Evolutionary conservation across 2,797 vertebrate genomes (phyloP), one percentile per base, ranked within the genome.

Genomic region (Enteromius argenteus): DNA sequence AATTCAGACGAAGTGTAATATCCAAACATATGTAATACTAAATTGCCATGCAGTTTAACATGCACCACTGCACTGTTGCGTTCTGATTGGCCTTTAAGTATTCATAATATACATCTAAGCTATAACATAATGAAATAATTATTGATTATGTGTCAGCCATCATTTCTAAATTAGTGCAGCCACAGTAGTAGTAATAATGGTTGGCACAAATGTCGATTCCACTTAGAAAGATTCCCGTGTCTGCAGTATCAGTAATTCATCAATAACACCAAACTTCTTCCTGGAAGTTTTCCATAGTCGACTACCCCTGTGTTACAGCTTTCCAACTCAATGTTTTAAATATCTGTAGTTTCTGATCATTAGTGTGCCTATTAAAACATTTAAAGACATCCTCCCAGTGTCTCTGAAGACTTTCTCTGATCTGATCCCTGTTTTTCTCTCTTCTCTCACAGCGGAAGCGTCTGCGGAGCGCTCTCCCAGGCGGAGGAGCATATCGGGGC

Each of bases 401-500:
- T 76, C n/a, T 81, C 9, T 58, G 23, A 58, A 72, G 51, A 32
- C 11, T 15, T 77, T 10, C 19, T 23, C 17, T 73, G 8, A n/a
- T 66, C 30, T 66, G 32, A 49, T 53, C 13, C 4, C 14, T 46
- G 6, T 17, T 62, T 42, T 62, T 17, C 53, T 84, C 8, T 69
- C 39, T 49, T 27, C 78, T 81, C 80, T 79, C 78, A 83, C 85
- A 89, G 27, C 90, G 96, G 98, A 98, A 91, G 96, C 95, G 90
- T 97, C 97, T 86, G 94, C 96, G 88, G 98, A 98, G 92, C 95
- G 95, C 42, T 99, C 97, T 89, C 97, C 97, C 37, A 96, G 98
- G 88, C 96, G 98, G 91, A 94, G 97, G 94, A 99, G 98, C 84
- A 97, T 99, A 92, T 99, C 98, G 0, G 98, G 98, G 82, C 93